Conservation (phyloP, 2,113 vertebrate genomes). For the human region DNA sequence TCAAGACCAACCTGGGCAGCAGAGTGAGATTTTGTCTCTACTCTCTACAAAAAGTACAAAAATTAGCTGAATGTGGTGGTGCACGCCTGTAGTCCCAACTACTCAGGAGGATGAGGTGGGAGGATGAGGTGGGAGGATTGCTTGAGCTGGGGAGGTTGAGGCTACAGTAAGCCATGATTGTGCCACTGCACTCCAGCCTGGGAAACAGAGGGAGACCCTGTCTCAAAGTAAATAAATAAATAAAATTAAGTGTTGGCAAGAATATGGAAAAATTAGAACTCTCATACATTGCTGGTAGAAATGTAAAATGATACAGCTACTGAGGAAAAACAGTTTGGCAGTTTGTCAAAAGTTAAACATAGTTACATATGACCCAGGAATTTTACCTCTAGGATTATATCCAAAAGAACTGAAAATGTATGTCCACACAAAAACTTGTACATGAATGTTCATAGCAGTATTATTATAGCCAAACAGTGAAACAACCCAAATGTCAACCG, state of each 20-base stretch:
- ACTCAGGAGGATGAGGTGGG: too few species aligned
- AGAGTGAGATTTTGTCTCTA: too few species aligned
- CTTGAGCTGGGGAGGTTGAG: too few species aligned
- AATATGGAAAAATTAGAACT: conserved; percentile 6
- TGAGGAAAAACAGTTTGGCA: neutral
- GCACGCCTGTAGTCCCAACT: too few species aligned
- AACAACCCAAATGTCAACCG: neutral
- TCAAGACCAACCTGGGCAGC: too few species aligned
- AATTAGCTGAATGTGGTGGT: too few species aligned
- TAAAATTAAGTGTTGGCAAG: conserved; percentile 18
- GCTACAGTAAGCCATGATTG: too few species aligned
- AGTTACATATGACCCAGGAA: neutral
- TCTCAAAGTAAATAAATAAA: too few species aligned
- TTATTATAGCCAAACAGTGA: neutral
- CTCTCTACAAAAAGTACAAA: too few species aligned
- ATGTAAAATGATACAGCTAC: neutral
- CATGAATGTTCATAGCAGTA: neutral
- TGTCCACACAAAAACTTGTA: neutral
- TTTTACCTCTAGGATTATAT: neutral
- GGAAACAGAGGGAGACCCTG: too few species aligned
- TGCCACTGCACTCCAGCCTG: too few species aligned
- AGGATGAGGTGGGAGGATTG: too few species aligned
- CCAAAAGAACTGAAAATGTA: neutral
- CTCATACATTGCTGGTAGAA: neutral
- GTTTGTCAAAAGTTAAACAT: neutral